Evolutionary conservation across 2,113 vertebrate genomes (phyloP).

Genomic region (Callopanchax toddi): DNA sequence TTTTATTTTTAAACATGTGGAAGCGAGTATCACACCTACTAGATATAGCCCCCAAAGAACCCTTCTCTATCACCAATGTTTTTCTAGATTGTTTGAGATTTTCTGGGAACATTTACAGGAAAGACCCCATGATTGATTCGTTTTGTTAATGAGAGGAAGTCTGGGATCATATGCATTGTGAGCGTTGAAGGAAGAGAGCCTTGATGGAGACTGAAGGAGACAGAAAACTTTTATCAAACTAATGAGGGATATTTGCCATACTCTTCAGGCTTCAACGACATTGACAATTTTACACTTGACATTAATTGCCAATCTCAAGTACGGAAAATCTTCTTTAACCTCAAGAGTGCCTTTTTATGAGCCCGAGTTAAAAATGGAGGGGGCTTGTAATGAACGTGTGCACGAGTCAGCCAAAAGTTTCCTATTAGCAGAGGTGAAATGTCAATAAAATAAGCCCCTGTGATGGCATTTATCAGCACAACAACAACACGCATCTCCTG

Average conservation of each 20-base stretch:
- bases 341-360: slow-evolving; percentile 68
- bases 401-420: slow-evolving; percentile 60
- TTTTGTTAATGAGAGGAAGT: slow-evolving; percentile 30
- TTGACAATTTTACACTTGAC: slow-evolving; percentile 79
- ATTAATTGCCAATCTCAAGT: slow-evolving; percentile 75
- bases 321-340: slow-evolving; percentile 62
- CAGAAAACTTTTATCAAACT: slow-evolving; percentile 71
- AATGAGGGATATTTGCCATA: slow-evolving; percentile 74
- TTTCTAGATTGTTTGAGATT: slow-evolving; percentile 17
- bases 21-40: neutral
- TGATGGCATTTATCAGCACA: slow-evolving; percentile 25
- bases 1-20: slow-evolving; percentile 12
- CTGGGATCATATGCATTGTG: slow-evolving; percentile 47
- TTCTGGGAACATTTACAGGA: slow-evolving; percentile 20
- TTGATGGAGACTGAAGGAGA: slow-evolving; percentile 66
- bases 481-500: slow-evolving; percentile 7
- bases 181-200: slow-evolving; percentile 38
- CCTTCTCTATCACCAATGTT: neutral
- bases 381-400: slow-evolving; percentile 65
- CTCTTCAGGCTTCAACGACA: slow-evolving; percentile 63
- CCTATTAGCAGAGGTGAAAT: slow-evolving; percentile 60
- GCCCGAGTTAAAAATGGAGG: slow-evolving; percentile 61
- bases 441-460: slow-evolving; percentile 50
- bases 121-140: slow-evolving; percentile 26
- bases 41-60: neutral